These are phyloP conservation scores for Machaerirhynchus nigripectus DNA, from an alignment of 2,113 vertebrate species.

Conservation along the genomic window DNA sequence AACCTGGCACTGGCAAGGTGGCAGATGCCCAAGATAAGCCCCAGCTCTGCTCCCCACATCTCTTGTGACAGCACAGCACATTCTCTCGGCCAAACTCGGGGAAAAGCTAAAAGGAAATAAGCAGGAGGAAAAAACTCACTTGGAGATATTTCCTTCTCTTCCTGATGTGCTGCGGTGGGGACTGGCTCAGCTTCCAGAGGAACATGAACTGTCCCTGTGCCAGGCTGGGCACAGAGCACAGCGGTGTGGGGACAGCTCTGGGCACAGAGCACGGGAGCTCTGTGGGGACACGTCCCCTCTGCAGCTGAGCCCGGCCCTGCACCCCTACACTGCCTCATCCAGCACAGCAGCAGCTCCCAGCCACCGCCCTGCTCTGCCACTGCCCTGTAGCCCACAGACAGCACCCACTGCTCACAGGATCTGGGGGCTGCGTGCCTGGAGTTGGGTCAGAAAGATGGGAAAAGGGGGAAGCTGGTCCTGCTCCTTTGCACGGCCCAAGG, in stretches of 20 bases:
- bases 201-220: neutral
- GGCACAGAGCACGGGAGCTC: rapidly evolving
- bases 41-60: neutral
- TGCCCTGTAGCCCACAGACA: neutral
- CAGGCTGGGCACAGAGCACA: neutral
- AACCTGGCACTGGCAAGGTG: rapidly evolving
- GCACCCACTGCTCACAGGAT: rapidly evolving
- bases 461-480: neutral
- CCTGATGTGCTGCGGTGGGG: neutral
- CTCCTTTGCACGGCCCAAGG: neutral
- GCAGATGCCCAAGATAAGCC: rapidly evolving
- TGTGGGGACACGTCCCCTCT: neutral
- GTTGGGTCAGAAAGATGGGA: neutral
- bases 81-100: neutral
- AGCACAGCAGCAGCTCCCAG: neutral
- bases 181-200: neutral
- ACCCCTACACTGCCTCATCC: neutral
- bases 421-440: rapidly evolving
- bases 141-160: neutral
- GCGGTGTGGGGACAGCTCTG: neutral
- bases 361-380: neutral
- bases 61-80: rapidly evolving
- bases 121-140: neutral
- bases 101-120: neutral
- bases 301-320: rapidly evolving